Percentiles rank a stretch among this genome's conserved stretches.
phyloP scores from a whole-genome alignment of 1,140 invertebrate species.

The Octopus sinensis region DNA sequence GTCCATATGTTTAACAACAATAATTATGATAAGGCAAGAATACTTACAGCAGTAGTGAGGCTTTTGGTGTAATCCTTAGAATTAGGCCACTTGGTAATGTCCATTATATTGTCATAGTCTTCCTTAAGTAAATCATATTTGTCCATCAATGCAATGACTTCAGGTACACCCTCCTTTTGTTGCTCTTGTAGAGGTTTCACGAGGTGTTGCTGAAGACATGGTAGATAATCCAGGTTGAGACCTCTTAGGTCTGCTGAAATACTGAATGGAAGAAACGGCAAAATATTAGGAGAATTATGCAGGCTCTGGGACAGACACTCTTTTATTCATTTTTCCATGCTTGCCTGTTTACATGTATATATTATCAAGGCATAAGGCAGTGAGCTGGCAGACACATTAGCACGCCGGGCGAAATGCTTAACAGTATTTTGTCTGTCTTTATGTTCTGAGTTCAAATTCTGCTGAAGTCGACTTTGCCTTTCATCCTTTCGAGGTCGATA shows the following conservation, averaged over 20 bases:
- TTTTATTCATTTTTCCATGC: too few species aligned
- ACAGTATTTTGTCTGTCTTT: too few species aligned
- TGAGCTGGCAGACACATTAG: too few species aligned
- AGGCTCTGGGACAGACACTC: too few species aligned
- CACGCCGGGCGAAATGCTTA: too few species aligned
- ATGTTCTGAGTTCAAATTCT: too few species aligned
- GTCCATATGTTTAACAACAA: not conserved
- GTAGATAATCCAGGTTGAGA: constrained; percentile 71
- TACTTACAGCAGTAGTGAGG: constrained; percentile 74
- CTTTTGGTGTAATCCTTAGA: constrained; percentile 71
- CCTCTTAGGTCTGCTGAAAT: constrained; percentile 49
- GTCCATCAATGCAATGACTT: constrained; percentile 73
- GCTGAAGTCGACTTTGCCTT: too few species aligned
- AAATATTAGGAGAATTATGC: too few species aligned
- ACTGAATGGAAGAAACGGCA: constrained; percentile 31
- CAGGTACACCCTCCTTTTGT: constrained; percentile 67
- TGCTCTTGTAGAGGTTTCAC: constrained; percentile 70
- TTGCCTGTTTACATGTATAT: too few species aligned
- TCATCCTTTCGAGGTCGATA: too few species aligned
- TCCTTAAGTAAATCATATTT: constrained; percentile 83
- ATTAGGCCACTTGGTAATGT: constrained; percentile 80
- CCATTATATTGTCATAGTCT: constrained; percentile 83
- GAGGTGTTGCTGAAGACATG: constrained; percentile 70
- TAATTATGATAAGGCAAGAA: not conserved
- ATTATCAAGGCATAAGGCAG: too few species aligned